Evolutionary conservation across 1,140 invertebrate species (phyloP).

Genomic region (Condylostylus longicornis): DNA sequence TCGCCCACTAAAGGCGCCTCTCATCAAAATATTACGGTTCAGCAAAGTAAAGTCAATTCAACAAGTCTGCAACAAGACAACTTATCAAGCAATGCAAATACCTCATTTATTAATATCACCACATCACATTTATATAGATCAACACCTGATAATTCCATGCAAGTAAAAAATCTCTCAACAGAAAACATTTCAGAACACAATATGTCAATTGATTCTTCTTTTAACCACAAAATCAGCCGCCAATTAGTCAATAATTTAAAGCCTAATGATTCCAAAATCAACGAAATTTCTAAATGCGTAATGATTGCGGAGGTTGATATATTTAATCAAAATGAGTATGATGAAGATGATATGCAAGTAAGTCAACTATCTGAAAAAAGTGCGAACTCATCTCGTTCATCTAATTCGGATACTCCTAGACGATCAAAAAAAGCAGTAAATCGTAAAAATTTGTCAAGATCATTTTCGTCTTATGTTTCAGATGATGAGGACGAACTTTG

Average conservation of each 20-base stretch:
- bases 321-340: slow-evolving; percentile 6
- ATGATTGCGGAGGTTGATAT: slow-evolving; percentile 8
- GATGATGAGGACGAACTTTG: slow-evolving; percentile 11
- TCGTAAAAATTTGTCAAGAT: slow-evolving; percentile 29
- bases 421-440: slow-evolving; percentile 20
- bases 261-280: slow-evolving; percentile 3
- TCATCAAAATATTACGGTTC: neutral
- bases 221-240: neutral
- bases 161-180: too few species aligned
- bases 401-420: slow-evolving; percentile 24
- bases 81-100: slow-evolving; percentile 14
- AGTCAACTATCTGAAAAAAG: slow-evolving; percentile 13
- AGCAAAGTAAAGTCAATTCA: neutral
- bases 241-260: neutral
- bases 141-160: neutral
- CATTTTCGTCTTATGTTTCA: slow-evolving; percentile 17
- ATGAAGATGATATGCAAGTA: slow-evolving; percentile 22
- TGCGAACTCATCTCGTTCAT: slow-evolving; percentile 21
- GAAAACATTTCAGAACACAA: neutral
- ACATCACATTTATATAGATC: neutral
- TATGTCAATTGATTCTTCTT: neutral
- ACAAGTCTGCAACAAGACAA: neutral
- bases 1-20: neutral
- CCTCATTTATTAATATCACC: slow-evolving; percentile 5
- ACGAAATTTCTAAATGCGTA: slow-evolving; percentile 4